Evolutionary conservation across 2,888 invertebrate species (phyloP), one percentile per base, ranked within the genome.

Genomic region (Amphipoea oculea): DNA sequence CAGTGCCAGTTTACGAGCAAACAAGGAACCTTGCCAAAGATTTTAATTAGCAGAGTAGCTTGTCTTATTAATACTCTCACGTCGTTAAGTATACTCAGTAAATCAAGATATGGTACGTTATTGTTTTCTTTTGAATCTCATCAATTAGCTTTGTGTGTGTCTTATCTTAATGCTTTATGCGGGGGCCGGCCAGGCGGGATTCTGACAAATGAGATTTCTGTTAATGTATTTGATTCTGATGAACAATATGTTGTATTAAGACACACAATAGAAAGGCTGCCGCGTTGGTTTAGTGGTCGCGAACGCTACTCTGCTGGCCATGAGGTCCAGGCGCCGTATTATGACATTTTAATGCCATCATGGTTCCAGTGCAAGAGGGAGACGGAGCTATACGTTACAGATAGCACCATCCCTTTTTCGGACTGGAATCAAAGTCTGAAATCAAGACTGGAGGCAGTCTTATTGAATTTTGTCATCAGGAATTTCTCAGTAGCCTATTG

Each of bases 81-180:
- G 29, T 69, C 29, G 40, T 1, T 81, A 36, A 73, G 63, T 77
- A 57, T 67, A 67, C 45, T 70, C 76, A 36, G 76, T 86, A 86
- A 83, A 86, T 86, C 86, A 86, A 83, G 83, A 86, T 83, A 83
- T 36, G 65, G 54, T 54, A 42, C 78, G 65, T 86, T 86, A 86
- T 86, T 86, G 86, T 86, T 83, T 85, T 83, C 81, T 83, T 78
- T 81, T 74, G 81, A 86, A 85, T 78, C 76, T 81, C 83, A 86
- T 86, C 86, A 86, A 85, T 85, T 85, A 83, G 80, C 72, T 74
- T 77, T 70, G 74, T 79, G 74, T 79, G n/a, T 57, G 42, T 71
- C 54, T 73, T 85, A 83, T 85, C 85, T 71, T 51, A 85, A 80
- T 80, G 76, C 51, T 77, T 68, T 73, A 57, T 84, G 62, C 42